A percentile compares a stretch with the other conserved stretches of the same genome.
Conservation (phyloP, 2,797 vertebrate species). For the Helostoma temminkii region DNA sequence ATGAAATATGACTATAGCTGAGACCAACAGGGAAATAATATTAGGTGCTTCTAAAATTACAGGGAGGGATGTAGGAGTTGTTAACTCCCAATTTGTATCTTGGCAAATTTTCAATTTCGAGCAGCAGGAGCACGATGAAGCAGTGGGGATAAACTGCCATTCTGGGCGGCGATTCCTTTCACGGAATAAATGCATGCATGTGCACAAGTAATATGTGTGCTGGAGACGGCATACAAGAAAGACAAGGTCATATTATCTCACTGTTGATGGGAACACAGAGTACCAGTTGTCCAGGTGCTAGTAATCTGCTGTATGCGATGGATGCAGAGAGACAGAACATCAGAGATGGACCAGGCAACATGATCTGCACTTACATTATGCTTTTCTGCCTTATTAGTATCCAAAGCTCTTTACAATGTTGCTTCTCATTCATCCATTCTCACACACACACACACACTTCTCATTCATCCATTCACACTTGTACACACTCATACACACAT, state of each 20-base stretch:
- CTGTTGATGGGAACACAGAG: slow-evolving; percentile 58
- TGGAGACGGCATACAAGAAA: slow-evolving; percentile 40
- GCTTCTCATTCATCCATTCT: too few relatives aligned
- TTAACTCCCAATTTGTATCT: slow-evolving; percentile 35
- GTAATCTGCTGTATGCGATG: slow-evolving; percentile 59
- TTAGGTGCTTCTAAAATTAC: not conserved
- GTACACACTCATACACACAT: too few relatives aligned
- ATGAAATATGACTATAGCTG: not conserved
- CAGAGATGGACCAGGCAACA: slow-evolving; percentile 25
- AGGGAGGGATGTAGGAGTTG: not conserved
- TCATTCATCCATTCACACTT: too few relatives aligned
- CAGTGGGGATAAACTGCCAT: slow-evolving; percentile 40
- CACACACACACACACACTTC: too few relatives aligned
- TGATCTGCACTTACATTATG: too few relatives aligned
- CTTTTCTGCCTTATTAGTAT: too few relatives aligned
- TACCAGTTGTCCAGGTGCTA: slow-evolving; percentile 69
- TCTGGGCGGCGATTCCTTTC: slow-evolving; percentile 42
- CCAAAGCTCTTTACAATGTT: too few relatives aligned
- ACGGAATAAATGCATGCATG: slow-evolving; percentile 41
- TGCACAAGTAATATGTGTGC: slow-evolving; percentile 2
- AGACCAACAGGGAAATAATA: not conserved
- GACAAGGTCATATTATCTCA: slow-evolving; percentile 57
- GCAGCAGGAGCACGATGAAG: slow-evolving; percentile 57
- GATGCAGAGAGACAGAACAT: slow-evolving; percentile 44
- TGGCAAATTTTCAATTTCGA: slow-evolving; percentile 64